A percentile compares a stretch with the other conserved stretches of the same genome.
Evolutionary conservation across 2,797 vertebrate genomes (phyloP).

Genomic region (Dendrocincla tyrannina): DNA sequence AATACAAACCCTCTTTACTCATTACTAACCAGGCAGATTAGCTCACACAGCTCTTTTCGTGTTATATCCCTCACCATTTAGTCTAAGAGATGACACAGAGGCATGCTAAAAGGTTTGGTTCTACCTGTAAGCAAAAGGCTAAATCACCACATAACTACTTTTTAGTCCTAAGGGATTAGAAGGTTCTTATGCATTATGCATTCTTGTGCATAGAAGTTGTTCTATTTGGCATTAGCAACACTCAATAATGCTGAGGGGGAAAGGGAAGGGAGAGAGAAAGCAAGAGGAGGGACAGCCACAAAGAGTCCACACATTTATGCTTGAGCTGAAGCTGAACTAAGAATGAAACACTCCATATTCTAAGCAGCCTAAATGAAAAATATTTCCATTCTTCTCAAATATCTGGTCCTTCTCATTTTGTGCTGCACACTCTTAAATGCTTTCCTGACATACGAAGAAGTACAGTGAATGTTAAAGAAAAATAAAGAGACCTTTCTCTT

Average conservation of each 20-base stretch:
- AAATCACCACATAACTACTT: background rate
- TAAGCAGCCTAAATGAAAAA: background rate
- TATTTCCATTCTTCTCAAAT: background rate
- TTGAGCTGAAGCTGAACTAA: background rate
- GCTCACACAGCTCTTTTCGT: background rate
- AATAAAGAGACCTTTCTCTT: background rate
- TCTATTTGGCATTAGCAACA: background rate
- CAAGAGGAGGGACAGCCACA: background rate
- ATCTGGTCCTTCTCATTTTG: background rate
- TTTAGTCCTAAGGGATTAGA: background rate
- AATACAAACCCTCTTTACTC: conserved; percentile 7
- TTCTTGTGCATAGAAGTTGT: too few species aligned
- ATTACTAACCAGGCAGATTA: background rate
- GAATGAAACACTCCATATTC: background rate
- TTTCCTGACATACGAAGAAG: background rate
- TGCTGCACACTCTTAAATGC: fast-evolving
- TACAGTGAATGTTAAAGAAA: background rate
- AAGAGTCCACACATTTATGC: background rate
- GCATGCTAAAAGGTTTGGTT: background rate
- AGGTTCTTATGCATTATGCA: background rate
- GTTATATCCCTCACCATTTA: background rate
- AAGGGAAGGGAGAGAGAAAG: background rate
- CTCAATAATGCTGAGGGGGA: background rate
- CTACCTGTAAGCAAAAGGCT: background rate
- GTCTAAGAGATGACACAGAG: background rate